Evolutionary conservation across 2,888 invertebrate species (phyloP).

Genomic region (Eumerus sabulonum): DNA sequence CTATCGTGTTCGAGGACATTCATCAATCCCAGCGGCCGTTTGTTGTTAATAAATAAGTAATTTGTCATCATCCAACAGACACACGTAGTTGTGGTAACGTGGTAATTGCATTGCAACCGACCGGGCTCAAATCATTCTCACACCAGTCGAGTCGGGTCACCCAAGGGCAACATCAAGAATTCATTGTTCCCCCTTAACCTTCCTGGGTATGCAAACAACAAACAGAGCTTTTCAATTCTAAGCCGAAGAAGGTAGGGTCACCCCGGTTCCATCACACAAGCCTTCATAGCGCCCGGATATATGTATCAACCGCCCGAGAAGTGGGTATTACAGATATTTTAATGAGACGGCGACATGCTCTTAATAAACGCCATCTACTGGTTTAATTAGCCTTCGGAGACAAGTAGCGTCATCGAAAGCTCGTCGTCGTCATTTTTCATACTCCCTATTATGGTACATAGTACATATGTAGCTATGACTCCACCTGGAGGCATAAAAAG

Average conservation of each 20-base stretch:
- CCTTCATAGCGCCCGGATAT: constrained; percentile 32
- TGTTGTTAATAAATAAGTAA: constrained; percentile 60
- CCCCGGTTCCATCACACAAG: background rate
- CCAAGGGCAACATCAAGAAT: constrained; percentile 53
- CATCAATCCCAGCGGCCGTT: constrained; percentile 47
- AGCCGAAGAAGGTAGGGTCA: constrained; percentile 1
- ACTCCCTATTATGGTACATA: constrained; percentile 14
- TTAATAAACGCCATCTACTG: constrained; percentile 69
- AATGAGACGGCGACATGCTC: constrained; percentile 66
- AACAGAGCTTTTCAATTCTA: constrained; percentile 33
- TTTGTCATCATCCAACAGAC: constrained; percentile 41
- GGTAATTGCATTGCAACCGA: constrained; percentile 62
- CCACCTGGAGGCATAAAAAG: constrained; percentile 62
- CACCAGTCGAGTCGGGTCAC: background rate
- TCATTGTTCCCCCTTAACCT: constrained; percentile 62
- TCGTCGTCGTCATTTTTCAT: background rate
- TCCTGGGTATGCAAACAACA: constrained; percentile 51
- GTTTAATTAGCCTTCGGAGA: constrained; percentile 68
- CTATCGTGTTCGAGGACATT: constrained; percentile 1
- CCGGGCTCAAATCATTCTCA: background rate
- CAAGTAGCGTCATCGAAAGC: constrained; percentile 54
- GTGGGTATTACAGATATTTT: constrained; percentile 67
- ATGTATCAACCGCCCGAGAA: constrained; percentile 56
- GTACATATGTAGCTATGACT: constrained; percentile 11
- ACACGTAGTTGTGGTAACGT: constrained; percentile 17